These are phyloP conservation scores for Actinia tenebrosa DNA, from an alignment of 64 coral and sea anemone genomes.

Conservation along the genomic window DNA sequence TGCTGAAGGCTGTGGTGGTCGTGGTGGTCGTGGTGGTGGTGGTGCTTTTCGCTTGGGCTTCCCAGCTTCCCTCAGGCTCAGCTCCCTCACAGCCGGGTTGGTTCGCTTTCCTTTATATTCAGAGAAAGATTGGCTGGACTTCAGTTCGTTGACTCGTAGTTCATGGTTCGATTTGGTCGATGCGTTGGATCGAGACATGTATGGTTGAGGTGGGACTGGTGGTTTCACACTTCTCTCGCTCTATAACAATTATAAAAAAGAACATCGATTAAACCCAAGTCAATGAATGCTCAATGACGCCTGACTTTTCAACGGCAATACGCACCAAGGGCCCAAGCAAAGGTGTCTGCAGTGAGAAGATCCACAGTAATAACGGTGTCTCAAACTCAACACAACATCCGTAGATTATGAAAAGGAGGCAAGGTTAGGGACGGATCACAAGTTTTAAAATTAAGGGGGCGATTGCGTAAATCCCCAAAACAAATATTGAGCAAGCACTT, in stretches of 20 bases:
- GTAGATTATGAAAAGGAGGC: too few relatives aligned
- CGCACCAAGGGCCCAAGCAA: too few relatives aligned
- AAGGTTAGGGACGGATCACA: too few relatives aligned
- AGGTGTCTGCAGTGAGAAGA: too few relatives aligned
- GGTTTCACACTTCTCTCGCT: not conserved
- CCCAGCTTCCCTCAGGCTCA: not conserved
- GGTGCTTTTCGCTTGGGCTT: slow-evolving; percentile 12
- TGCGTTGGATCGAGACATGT: not conserved
- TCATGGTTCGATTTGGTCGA: not conserved
- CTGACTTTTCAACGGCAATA: too few relatives aligned
- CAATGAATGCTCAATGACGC: too few relatives aligned
- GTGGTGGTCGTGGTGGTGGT: not conserved
- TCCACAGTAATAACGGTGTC: too few relatives aligned
- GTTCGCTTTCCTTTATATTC: not conserved
- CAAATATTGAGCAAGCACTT: too few relatives aligned
- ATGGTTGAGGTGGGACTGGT: slow-evolving; percentile 1
- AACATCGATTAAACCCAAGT: not conserved
- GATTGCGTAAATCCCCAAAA: too few relatives aligned
- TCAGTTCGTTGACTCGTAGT: not conserved
- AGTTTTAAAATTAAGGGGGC: too few relatives aligned
- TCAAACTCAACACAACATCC: too few relatives aligned
- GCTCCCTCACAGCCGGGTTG: not conserved
- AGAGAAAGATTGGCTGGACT: not conserved
- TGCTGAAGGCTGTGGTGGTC: slow-evolving; percentile 11
- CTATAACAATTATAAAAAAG: not conserved